A percentile compares a stretch with the other conserved stretches of the same genome.
phyloP scores from a whole-genome alignment of 2,113 vertebrate genomes.

The Salminus brasiliensis region DNA sequence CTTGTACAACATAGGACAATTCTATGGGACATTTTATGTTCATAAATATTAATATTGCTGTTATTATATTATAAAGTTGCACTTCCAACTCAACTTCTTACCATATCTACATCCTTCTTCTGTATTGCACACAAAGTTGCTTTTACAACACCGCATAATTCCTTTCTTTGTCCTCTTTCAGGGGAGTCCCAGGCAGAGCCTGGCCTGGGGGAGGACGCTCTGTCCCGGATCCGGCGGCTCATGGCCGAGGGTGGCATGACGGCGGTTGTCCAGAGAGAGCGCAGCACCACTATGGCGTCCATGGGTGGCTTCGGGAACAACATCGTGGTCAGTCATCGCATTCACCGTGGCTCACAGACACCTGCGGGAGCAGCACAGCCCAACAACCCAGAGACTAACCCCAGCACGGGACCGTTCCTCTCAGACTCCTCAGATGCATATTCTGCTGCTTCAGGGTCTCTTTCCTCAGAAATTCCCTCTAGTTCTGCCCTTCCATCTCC shows the following conservation, averaged over 20 bases:
- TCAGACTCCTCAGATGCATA: constrained; percentile 70
- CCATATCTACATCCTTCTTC: no score
- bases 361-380: constrained; percentile 63
- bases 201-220: constrained; percentile 84
- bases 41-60: background rate
- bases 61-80: no score
- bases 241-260: constrained; percentile 98
- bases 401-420: constrained; percentile 42
- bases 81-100: no score
- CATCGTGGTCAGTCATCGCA: constrained; percentile 97
- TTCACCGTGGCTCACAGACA: constrained; percentile 97
- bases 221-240: constrained; percentile 92
- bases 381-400: constrained; percentile 62
- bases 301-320: constrained; percentile 99
- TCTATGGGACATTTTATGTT: background rate
- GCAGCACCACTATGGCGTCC: constrained; percentile 98
- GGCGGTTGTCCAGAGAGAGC: constrained; percentile 94
- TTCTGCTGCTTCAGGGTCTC: constrained; percentile 58
- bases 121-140: no score
- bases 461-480: constrained; percentile 42
- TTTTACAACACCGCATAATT: no score
- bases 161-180: background rate
- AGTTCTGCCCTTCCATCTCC: background rate
- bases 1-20: background rate
- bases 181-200: constrained; percentile 68